Evolutionary conservation across 2,888 invertebrate species (phyloP).

Genomic region (Heliconius erato): DNA sequence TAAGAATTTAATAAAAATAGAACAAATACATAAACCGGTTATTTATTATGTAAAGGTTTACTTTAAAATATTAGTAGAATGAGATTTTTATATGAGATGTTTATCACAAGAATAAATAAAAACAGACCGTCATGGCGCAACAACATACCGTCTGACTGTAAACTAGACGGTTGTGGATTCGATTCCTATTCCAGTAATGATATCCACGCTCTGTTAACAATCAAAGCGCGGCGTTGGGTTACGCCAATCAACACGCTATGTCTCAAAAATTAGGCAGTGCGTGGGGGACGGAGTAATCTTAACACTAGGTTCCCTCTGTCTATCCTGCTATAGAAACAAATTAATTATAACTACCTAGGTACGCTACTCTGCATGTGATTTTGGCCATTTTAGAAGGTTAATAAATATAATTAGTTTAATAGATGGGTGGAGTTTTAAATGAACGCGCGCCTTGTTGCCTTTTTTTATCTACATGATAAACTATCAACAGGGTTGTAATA

Average conservation of each 20-base stretch:
- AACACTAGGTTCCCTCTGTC: not conserved
- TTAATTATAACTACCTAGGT: not conserved
- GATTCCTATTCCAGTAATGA: not conserved
- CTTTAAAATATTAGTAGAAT: too few relatives aligned
- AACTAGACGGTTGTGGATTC: not conserved
- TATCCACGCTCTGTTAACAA: too few relatives aligned
- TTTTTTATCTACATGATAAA: not conserved
- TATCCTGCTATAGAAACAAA: not conserved
- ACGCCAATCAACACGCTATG: not conserved
- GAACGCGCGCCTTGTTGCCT: not conserved
- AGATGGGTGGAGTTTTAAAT: not conserved
- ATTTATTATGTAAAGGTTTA: too few relatives aligned
- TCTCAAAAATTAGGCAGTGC: not conserved
- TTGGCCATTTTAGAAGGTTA: not conserved
- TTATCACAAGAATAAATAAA: not conserved
- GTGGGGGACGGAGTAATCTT: not conserved
- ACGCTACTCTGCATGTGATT: not conserved
- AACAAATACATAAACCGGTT: too few relatives aligned
- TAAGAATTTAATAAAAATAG: too few relatives aligned
- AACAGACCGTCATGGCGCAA: not conserved
- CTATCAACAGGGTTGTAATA: not conserved
- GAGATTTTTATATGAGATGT: too few relatives aligned
- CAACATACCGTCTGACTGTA: not conserved
- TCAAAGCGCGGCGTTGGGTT: not conserved
- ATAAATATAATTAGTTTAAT: not conserved